Base-by-base conservation (phyloP, 2,797 vertebrate genomes). In the Gephyroberyx darwinii region DNA sequence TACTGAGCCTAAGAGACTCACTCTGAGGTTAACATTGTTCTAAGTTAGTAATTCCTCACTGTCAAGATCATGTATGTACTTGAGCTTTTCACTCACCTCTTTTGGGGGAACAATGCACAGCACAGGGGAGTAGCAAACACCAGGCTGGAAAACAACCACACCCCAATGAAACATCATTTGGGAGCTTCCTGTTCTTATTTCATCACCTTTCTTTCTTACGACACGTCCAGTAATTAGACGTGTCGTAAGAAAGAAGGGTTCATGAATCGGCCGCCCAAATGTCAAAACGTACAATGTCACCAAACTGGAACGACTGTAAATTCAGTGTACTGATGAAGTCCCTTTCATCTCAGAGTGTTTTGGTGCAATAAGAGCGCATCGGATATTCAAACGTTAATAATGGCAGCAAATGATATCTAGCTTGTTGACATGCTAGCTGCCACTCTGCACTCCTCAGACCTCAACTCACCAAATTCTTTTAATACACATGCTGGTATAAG, bases 71-170 rank as follows among this genome's bases (percentile, higher is more conserved):
- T 33, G 1, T 45, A n/a, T 26, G 17, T 12, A 2, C 68, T 54
- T 59, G 4, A 65, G 58, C 0, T 13, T 41, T 59, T 75, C 20
- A 86, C 91, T 26, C 89, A 99, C 98, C 98, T 99, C 87, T 98
- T 99, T 81, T 99, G 98, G 81, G 98, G 98, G 85, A 99, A 99
- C 78, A 99, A 84, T 0, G 98, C 98, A 77, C 98, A 99, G 87
- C 98, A 99, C 56, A 99, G 87, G 0, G 98, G 98, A 4, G 98
- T 99, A 51, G 98, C 98, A 76, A 99, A 99, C 67, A 99, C 96
- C 83, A 99, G 91, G 84, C 98, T 99, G 80, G 12, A 90, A 85
- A 86, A 86, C 54, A 68, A 65, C 87, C 54, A 37, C 3, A 80
- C 0, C 16, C 58, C 19, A 62, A 22, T 64, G 19, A 72, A 61